Evolutionary conservation across 2,888 invertebrate species (phyloP).

Genomic region (Strigamia crassipes): DNA sequence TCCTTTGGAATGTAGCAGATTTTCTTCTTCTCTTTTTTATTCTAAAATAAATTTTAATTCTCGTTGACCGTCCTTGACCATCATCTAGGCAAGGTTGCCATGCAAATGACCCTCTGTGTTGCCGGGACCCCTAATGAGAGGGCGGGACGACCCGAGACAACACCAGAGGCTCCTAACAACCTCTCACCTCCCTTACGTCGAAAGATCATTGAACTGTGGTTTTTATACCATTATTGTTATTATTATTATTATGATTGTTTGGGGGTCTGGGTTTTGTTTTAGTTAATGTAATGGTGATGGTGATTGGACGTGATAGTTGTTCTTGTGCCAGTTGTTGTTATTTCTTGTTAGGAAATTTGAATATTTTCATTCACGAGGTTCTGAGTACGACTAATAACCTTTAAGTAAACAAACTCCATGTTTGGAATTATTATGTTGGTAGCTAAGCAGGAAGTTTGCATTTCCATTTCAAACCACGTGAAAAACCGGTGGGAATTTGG

Average conservation of each 20-base stretch:
- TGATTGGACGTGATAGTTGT: too few relatives aligned
- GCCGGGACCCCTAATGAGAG: slow-evolving; percentile 17
- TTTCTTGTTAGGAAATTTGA: too few relatives aligned
- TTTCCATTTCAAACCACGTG: too few relatives aligned
- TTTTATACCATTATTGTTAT: background rate
- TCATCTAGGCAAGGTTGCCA: slow-evolving; percentile 20
- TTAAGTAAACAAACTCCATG: too few relatives aligned
- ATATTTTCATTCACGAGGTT: too few relatives aligned
- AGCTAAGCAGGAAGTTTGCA: too few relatives aligned
- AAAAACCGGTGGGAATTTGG: too few relatives aligned
- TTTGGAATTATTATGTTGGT: too few relatives aligned
- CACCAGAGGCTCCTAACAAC: slow-evolving; percentile 2
- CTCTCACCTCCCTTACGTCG: background rate
- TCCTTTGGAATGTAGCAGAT: background rate
- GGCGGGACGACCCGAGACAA: slow-evolving; percentile 23
- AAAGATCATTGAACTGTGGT: slow-evolving; percentile 1
- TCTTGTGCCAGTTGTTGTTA: too few relatives aligned
- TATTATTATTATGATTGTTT: background rate
- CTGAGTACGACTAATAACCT: too few relatives aligned
- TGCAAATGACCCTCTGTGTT: slow-evolving; percentile 9
- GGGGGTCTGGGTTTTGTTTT: too few relatives aligned
- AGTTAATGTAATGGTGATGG: too few relatives aligned
- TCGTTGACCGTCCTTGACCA: slow-evolving; percentile 30
- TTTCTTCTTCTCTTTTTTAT: background rate
- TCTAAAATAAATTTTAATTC: background rate